These are phyloP conservation scores for Eupithecia vulgata DNA, from an alignment of 2,888 invertebrate species.

Conservation along the genomic window DNA sequence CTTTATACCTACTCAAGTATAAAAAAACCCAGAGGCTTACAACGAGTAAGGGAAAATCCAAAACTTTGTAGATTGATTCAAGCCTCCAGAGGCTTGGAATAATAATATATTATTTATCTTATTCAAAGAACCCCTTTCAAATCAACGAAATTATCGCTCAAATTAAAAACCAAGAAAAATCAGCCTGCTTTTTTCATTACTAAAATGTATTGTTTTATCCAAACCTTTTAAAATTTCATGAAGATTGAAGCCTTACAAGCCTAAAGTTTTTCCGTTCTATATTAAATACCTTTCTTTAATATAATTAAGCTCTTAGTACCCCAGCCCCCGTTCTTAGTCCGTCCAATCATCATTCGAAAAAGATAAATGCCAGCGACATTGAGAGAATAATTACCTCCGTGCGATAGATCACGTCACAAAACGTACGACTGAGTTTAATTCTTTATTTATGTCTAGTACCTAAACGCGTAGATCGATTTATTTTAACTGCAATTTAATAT, in stretches of 20 bases:
- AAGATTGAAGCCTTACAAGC: neutral
- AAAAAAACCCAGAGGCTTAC: constrained; percentile 6
- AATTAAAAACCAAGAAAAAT: neutral
- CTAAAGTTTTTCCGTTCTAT: too few species aligned
- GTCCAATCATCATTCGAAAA: constrained; percentile 31
- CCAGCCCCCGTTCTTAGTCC: constrained; percentile 20
- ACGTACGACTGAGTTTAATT: constrained; percentile 31
- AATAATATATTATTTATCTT: constrained; percentile 15
- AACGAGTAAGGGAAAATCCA: neutral
- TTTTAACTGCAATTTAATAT: constrained; percentile 32
- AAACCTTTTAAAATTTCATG: neutral
- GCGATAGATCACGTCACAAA: constrained; percentile 45
- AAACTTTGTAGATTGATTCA: neutral
- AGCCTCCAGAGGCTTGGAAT: constrained; percentile 7
- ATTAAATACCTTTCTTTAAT: too few species aligned
- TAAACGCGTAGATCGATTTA: constrained; percentile 34
- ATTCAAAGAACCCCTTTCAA: constrained; percentile 7
- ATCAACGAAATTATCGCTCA: neutral
- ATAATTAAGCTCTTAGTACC: neutral
- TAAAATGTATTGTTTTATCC: neutral
- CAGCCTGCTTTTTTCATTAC: neutral
- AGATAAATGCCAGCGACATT: constrained; percentile 41
- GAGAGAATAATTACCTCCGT: constrained; percentile 39
- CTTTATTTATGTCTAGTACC: constrained; percentile 36
- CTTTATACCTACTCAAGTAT: neutral